phyloP scores from a whole-genome alignment of 2,113 vertebrate species.

The human region GRCh38 chr14:75562001-75562500 shows the following conservation, averaged over 20 bases:
- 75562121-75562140: not conserved
- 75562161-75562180: not conserved
- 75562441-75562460: not conserved
- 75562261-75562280: constrained; percentile 19
- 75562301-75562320: constrained; percentile 52
- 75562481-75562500: not conserved
- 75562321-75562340: constrained; percentile 45
- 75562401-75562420: not conserved
- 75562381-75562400: not conserved
- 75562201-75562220: constrained; percentile 44
- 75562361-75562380: not conserved
- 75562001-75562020: no score
- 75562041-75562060: not conserved
- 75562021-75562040: no score
- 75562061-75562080: not conserved
- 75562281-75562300: constrained; percentile 59
- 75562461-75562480: not conserved
- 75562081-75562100: not conserved
- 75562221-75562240: constrained; percentile 63
- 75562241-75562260: not conserved
- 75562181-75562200: not conserved
- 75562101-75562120: not conserved
- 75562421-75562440: not conserved
- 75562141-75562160: not conserved
- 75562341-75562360: constrained; percentile 38